Conservation (phyloP, 1,140 invertebrate species). For the Ostrea denselamellosa region DNA sequence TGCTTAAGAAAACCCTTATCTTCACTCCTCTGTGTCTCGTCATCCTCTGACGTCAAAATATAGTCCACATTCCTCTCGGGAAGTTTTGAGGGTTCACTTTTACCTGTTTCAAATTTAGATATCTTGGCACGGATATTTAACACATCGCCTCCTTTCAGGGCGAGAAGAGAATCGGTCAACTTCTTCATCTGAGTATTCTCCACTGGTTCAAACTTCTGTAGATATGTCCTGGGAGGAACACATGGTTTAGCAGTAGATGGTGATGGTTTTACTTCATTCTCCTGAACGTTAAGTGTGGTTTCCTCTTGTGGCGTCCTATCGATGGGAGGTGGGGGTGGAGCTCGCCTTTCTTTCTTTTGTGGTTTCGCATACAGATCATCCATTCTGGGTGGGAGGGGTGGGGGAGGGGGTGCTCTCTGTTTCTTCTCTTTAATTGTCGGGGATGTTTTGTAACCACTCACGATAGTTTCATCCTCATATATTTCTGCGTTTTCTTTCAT, state of each 20-base stretch:
- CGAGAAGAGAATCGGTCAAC: not conserved
- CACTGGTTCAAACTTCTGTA: not conserved
- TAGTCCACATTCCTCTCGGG: slow-evolving; percentile 12
- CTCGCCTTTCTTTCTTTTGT: slow-evolving; percentile 45
- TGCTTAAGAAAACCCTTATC: slow-evolving; percentile 36
- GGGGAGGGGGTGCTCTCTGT: slow-evolving; percentile 45
- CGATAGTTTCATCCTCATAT: slow-evolving; percentile 49
- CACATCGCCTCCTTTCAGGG: not conserved
- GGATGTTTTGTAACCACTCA: slow-evolving; percentile 56
- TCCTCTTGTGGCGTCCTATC: not conserved
- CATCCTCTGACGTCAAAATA: not conserved
- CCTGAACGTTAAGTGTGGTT: slow-evolving; percentile 14
- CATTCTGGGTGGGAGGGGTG: slow-evolving; percentile 35
- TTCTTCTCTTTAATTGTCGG: slow-evolving; percentile 50
- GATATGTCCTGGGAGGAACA: not conserved
- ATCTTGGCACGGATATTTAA: slow-evolving; percentile 11
- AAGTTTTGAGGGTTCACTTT: not conserved
- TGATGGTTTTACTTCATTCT: not conserved
- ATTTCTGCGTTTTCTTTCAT: not conserved
- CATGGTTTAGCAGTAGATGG: not conserved
- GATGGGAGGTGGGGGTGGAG: slow-evolving; percentile 41
- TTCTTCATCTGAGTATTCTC: not conserved
- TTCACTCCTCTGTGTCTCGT: not conserved
- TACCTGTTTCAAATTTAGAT: not conserved
- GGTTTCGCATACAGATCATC: slow-evolving; percentile 45